Evolutionary conservation across 1,140 invertebrate species (phyloP).

Genomic region (Papilio xuthus): DNA sequence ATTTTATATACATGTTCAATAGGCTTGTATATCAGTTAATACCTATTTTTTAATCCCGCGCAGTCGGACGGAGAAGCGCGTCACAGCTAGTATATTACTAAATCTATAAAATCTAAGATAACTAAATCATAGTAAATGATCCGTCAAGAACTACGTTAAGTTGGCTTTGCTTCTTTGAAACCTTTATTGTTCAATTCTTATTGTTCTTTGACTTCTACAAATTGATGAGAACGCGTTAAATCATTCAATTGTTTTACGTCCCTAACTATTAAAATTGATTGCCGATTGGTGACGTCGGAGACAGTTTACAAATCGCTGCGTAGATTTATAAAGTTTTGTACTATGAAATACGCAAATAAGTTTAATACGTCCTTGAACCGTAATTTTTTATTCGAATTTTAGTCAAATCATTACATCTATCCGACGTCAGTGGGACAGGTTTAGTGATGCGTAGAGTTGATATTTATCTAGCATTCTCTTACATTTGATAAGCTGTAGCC

Average conservation of each 20-base stretch:
- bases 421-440: background rate
- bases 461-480: background rate
- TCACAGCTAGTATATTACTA: no score
- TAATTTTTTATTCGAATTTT: background rate
- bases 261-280: background rate
- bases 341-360: no score
- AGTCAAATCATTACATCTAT: background rate
- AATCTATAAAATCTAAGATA: no score
- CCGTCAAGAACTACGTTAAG: background rate
- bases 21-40: no score
- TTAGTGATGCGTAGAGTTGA: background rate
- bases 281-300: background rate
- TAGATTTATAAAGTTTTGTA: background rate
- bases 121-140: no score
- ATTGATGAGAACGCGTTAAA: background rate
- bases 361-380: background rate
- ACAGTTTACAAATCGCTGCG: background rate
- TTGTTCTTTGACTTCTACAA: background rate
- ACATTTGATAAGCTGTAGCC: background rate
- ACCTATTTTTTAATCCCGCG: no score
- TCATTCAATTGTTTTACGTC: background rate
- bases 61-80: no score
- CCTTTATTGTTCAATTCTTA: background rate
- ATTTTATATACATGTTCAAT: no score
- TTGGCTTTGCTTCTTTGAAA: background rate